Evolutionary conservation across 2,888 invertebrate species (phyloP).

Genomic region (Nudaria mundana): DNA sequence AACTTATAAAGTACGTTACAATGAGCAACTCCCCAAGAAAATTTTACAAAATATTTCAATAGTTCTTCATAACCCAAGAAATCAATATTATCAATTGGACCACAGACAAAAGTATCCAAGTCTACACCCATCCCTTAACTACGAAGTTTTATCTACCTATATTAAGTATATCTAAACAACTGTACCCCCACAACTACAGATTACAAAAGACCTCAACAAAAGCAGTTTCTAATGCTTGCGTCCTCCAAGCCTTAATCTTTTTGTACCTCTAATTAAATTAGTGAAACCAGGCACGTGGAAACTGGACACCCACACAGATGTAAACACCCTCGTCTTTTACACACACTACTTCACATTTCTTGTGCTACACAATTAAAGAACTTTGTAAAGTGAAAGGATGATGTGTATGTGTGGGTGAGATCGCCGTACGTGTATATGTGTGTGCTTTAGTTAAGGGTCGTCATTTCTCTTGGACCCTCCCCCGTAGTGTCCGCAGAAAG

Average conservation of each 20-base stretch:
- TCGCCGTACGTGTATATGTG: slow-evolving; percentile 67
- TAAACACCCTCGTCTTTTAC: slow-evolving; percentile 31
- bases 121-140: slow-evolving; percentile 4
- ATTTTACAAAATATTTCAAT: slow-evolving; percentile 9
- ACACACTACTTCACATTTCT: slow-evolving; percentile 39
- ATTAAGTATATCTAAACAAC: slow-evolving; percentile 6
- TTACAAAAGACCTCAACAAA: slow-evolving; percentile 60
- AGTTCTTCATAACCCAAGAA: slow-evolving; percentile 15
- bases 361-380: slow-evolving; percentile 36
- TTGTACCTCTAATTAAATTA: slow-evolving; percentile 81
- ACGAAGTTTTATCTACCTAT: background rate
- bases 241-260: slow-evolving; percentile 77
- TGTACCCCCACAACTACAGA: slow-evolving; percentile 23
- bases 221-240: slow-evolving; percentile 72
- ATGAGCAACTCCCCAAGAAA: slow-evolving; percentile 1
- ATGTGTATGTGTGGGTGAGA: slow-evolving; percentile 51
- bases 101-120: slow-evolving; percentile 14
- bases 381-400: slow-evolving; percentile 41
- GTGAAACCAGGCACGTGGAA: slow-evolving; percentile 78
- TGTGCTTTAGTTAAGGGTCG: slow-evolving; percentile 82
- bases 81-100: slow-evolving; percentile 25
- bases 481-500: slow-evolving; percentile 81
- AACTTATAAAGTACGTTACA: too few relatives aligned
- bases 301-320: slow-evolving; percentile 71
- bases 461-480: slow-evolving; percentile 82